Evolutionary conservation across 2,888 invertebrate genomes (phyloP), one percentile per base, ranked within the genome.

Genomic region (Drosophila falleni): DNA sequence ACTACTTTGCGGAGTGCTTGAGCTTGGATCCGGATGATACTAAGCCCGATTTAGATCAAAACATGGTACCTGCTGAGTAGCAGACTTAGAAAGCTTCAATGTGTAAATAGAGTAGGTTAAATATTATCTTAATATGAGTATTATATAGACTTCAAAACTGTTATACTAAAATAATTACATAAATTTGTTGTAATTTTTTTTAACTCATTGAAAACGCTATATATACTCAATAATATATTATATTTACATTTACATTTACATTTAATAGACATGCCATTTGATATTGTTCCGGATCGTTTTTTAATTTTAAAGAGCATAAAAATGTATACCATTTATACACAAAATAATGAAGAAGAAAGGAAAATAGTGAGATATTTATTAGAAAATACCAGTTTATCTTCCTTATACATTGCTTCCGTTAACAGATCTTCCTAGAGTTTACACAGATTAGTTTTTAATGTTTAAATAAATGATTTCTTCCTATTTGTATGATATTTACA

Each of bases 1-100:
- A 97, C 93, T 98, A 96, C 94, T 95, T 98, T 93, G 95, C 96
- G 92, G 96, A 97, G 94, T 97, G 97, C 95, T 96, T 97, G 94
- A 96, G 96, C 93, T 94, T 97, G 93, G 97, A 97, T 93, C 95
- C 96, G 69, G 96, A 96, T 91, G 95, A 95, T 91, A 94, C 94
- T 80, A 95, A 94, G 92, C 94, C 95, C 76, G 91, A 91, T 59
- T 58, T 90, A 65, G 95, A 95, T 80, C 90, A 92, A 80, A 91
- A 87, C 71, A 90, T 87, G 67, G 91, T 92, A 73, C 91, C 91
- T 74, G 89, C 90, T 55, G 92, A 92, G 73, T 92, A 91, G 80
- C 39, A 35, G 62, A 54, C 47, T 59, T 66, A 59, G 61, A 54
- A 63, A 56, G 50, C 51, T 65, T 64, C 50, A 61, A 64, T 56